These are phyloP conservation scores for Aotus griseimembra DNA, from an alignment of 2,797 vertebrate genomes.

Conservation along the genomic window DNA sequence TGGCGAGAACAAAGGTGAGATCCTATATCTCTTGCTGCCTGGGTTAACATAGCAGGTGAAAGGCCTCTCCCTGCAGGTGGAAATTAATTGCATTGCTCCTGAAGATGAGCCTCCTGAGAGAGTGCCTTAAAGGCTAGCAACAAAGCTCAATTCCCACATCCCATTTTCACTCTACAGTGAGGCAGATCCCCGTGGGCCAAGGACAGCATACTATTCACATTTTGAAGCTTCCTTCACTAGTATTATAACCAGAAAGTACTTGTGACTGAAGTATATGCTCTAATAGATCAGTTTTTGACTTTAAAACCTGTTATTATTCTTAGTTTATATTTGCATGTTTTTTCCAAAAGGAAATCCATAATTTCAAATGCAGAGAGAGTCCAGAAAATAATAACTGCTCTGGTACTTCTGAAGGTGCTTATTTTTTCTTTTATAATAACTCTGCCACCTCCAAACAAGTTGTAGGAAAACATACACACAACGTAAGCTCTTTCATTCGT, in stretches of 20 bases:
- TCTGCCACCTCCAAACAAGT: background rate
- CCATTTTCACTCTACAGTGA: constrained; percentile 47
- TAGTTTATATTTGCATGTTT: background rate
- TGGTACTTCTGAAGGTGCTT: background rate
- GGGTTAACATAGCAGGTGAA: background rate
- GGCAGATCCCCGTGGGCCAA: background rate
- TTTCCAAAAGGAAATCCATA: background rate
- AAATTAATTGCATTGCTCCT: constrained; percentile 22
- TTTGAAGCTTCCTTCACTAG: background rate
- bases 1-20: background rate
- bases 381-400: background rate
- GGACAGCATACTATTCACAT: background rate
- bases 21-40: background rate
- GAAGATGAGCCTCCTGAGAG: background rate
- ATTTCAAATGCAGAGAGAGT: background rate
- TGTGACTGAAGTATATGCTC: background rate
- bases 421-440: background rate
- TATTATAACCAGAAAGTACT: background rate
- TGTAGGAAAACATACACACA: background rate
- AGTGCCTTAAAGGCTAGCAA: background rate
- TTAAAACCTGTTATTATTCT: background rate
- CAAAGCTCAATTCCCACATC: background rate
- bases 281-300: background rate
- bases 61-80: background rate
- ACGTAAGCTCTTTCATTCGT: background rate